These are phyloP conservation scores for Tamias sibiricus DNA, from an alignment of 2,113 vertebrate genomes.

Conservation along the genomic window DNA sequence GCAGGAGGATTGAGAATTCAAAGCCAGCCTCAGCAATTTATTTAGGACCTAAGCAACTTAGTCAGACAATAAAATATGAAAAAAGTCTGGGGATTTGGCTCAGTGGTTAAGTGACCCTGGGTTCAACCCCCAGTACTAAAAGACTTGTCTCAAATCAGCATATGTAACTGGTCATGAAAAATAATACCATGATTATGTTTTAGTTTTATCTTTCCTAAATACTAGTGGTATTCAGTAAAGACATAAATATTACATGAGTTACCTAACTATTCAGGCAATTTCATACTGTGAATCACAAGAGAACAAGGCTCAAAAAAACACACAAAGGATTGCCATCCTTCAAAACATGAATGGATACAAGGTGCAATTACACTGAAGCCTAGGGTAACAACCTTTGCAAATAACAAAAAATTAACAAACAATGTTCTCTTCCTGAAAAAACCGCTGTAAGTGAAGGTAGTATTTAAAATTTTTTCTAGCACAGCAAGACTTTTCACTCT, in stretches of 20 bases:
- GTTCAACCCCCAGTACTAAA: no score
- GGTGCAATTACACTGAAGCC: neutral
- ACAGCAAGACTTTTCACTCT: neutral
- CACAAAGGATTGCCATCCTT: neutral
- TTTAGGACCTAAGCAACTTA: no score
- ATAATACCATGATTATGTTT: slow-evolving; percentile 32
- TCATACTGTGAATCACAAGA: neutral
- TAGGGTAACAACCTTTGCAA: neutral
- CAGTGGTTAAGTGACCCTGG: no score
- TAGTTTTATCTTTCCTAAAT: slow-evolving; percentile 19
- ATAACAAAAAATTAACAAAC: neutral
- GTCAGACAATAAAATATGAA: no score
- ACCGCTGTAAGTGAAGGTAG: neutral
- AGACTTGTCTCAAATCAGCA: neutral
- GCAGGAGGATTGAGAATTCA: no score
- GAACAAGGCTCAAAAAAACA: slow-evolving; percentile 11
- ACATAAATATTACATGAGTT: slow-evolving; percentile 13
- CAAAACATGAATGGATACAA: neutral
- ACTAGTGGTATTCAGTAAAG: neutral
- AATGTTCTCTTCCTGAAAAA: neutral
- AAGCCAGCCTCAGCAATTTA: no score
- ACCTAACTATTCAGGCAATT: neutral
- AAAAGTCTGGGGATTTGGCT: no score
- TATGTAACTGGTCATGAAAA: neutral
- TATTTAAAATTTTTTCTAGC: neutral